Evolutionary conservation across 2,797 vertebrate genomes (phyloP).

Genomic region (Ptychadena robeensis): DNA sequence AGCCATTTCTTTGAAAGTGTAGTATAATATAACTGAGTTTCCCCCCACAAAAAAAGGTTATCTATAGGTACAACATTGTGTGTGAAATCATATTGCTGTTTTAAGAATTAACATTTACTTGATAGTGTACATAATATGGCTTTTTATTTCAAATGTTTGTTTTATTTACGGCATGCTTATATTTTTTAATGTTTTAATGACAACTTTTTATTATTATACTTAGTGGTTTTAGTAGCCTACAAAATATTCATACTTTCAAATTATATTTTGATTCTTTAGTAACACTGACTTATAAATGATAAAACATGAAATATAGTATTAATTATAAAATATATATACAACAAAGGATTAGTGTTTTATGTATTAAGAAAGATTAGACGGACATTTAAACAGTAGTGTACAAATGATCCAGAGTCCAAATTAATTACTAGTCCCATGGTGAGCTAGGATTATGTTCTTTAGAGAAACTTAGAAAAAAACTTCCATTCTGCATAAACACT

Average conservation of each 20-base stretch:
- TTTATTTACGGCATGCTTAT: not conserved
- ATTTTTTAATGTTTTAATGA: not conserved
- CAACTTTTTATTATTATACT: not conserved
- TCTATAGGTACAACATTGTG: not conserved
- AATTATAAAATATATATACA: too few species aligned
- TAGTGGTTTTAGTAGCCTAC: not conserved
- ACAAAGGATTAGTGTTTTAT: not conserved
- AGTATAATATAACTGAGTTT: not conserved
- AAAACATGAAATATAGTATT: too few species aligned
- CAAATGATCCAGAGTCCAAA: not conserved
- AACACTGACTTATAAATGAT: not conserved
- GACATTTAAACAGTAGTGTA: not conserved
- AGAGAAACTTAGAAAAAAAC: constrained; percentile 14
- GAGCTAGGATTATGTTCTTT: not conserved
- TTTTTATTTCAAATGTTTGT: not conserved
- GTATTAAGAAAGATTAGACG: not conserved
- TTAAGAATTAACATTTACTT: not conserved
- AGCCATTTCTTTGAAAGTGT: not conserved
- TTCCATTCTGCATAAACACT: constrained; percentile 7
- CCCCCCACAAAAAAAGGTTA: not conserved
- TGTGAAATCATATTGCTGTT: too few species aligned
- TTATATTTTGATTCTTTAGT: not conserved
- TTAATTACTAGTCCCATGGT: not conserved
- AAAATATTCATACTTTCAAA: not conserved
- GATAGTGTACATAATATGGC: not conserved